phyloP scores from a whole-genome alignment of 1,140 invertebrate genomes.

The Drosophila quadrilineata region DNA sequence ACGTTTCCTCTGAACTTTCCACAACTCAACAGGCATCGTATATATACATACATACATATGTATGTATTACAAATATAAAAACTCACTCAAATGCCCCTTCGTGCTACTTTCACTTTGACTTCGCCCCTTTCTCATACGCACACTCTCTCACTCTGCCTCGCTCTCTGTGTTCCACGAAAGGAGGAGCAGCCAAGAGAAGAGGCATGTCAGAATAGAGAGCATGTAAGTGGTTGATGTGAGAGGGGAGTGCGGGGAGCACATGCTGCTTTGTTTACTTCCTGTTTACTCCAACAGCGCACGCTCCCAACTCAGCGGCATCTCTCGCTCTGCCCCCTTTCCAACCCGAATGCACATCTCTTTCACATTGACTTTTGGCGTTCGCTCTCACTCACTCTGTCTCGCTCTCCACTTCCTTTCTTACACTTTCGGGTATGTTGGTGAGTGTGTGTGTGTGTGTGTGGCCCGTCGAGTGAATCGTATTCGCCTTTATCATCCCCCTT shows the following conservation, averaged over 20 bases:
- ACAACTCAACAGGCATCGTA: slow-evolving; percentile 63
- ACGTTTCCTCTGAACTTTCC: too few species aligned
- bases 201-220: too few species aligned
- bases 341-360: slow-evolving; percentile 41
- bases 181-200: too few species aligned
- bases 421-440: too few species aligned
- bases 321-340: neutral
- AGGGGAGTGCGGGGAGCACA: neutral
- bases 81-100: slow-evolving; percentile 55
- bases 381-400: slow-evolving; percentile 42
- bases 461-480: neutral
- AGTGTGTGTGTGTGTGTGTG: neutral
- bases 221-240: neutral
- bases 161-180: slow-evolving; percentile 8
- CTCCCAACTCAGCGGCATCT: slow-evolving; percentile 39
- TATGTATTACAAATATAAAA: slow-evolving; percentile 24
- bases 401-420: slow-evolving; percentile 6
- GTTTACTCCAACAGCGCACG: slow-evolving; percentile 68
- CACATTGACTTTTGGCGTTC: slow-evolving; percentile 60
- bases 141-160: slow-evolving; percentile 39
- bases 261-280: slow-evolving; percentile 58
- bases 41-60: too few species aligned
- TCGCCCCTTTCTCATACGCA: slow-evolving; percentile 24
- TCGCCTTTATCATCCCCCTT: slow-evolving; percentile 59
- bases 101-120: slow-evolving; percentile 33